phyloP scores from a whole-genome alignment of 2,888 invertebrate genomes.

The Odontocerum albicorne region DNA sequence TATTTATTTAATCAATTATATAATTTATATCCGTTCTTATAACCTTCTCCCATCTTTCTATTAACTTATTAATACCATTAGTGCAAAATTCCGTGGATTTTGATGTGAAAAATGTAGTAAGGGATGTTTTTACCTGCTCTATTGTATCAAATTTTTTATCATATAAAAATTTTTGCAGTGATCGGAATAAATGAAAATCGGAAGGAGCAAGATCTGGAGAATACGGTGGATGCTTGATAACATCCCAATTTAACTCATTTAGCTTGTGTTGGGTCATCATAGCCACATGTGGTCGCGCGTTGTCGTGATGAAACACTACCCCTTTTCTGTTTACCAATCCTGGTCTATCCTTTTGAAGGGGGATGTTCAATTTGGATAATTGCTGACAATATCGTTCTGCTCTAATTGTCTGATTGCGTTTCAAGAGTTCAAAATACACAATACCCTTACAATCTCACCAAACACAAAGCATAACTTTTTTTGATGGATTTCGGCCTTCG shows the following conservation, averaged over 20 bases:
- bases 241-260: conserved; percentile 24
- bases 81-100: too few relatives aligned
- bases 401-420: conserved; percentile 24
- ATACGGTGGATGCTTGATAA: conserved; percentile 22
- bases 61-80: too few relatives aligned
- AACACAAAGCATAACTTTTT: too few relatives aligned
- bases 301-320: conserved; percentile 9
- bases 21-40: too few relatives aligned
- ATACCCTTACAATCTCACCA: too few relatives aligned
- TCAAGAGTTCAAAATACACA: conserved; percentile 20
- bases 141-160: too few relatives aligned
- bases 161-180: too few relatives aligned
- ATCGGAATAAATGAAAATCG: conserved; percentile 20
- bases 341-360: conserved; percentile 23
- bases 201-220: conserved; percentile 23
- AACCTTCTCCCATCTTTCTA: too few relatives aligned
- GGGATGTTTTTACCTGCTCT: too few relatives aligned
- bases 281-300: conserved; percentile 13
- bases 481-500: too few relatives aligned
- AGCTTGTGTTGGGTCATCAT: conserved; percentile 20
- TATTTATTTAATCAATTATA: too few relatives aligned
- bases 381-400: conserved; percentile 26
- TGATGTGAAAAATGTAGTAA: too few relatives aligned
- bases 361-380: conserved; percentile 24
- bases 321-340: conserved; percentile 22